phyloP scores from a whole-genome alignment of 2,797 vertebrate species.

The Acipenser ruthenus region DNA sequence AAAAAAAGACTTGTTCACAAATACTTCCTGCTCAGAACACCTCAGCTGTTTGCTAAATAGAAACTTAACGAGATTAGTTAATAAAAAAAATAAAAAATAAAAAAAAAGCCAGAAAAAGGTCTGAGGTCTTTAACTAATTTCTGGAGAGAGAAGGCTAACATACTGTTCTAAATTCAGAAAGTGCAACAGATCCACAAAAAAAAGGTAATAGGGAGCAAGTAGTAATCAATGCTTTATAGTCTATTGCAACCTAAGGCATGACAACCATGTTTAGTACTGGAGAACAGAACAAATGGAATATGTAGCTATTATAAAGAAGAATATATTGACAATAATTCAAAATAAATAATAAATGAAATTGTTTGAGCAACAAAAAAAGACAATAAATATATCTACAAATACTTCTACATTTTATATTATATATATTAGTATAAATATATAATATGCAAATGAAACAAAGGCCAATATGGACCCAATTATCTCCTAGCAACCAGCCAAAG shows the following conservation, averaged over 20 bases:
- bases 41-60: too few relatives aligned
- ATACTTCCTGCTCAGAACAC: too few relatives aligned
- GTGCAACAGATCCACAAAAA: conserved; percentile 10
- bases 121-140: too few relatives aligned
- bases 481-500: too few relatives aligned
- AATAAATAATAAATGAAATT: conserved; percentile 25
- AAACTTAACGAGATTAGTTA: too few relatives aligned
- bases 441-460: background rate
- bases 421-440: background rate
- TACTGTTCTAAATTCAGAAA: conserved; percentile 17
- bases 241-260: too few relatives aligned
- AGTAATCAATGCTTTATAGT: background rate
- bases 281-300: background rate
- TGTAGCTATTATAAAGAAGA: background rate
- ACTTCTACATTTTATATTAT: background rate
- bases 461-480: too few relatives aligned
- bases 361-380: conserved; percentile 30
- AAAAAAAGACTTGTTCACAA: too few relatives aligned
- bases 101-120: too few relatives aligned
- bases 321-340: conserved; percentile 2
- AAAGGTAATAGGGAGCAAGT: background rate
- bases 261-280: too few relatives aligned
- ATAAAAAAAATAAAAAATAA: too few relatives aligned
- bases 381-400: conserved; percentile 17
- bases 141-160: conserved; percentile 12